A percentile compares a stretch with the other conserved stretches of the same genome.
These are phyloP conservation scores for Premnoplex brunnescens DNA, from an alignment of 2,797 vertebrate species.

Conservation along the genomic window DNA sequence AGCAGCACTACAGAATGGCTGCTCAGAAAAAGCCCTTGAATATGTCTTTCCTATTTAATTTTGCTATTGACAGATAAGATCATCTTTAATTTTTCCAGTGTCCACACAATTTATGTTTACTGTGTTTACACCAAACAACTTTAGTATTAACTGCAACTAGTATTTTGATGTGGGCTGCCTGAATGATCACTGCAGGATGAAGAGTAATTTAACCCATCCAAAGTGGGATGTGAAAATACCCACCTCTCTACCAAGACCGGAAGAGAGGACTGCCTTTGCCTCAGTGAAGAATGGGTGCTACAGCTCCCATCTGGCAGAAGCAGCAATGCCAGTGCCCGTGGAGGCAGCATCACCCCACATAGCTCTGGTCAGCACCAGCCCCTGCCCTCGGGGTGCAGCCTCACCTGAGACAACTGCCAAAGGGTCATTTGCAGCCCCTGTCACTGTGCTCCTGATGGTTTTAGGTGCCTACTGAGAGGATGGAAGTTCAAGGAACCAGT, in stretches of 20 bases:
- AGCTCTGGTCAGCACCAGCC: background rate
- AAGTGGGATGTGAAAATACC: background rate
- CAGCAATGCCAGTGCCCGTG: background rate
- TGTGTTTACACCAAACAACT: background rate
- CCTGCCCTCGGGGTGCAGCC: background rate
- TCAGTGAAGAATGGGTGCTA: fast-evolving
- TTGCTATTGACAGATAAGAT: background rate
- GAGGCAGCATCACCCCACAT: no score
- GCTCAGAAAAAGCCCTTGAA: background rate
- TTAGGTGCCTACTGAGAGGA: background rate
- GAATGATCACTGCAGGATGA: background rate
- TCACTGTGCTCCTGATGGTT: fast-evolving
- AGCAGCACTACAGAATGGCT: background rate
- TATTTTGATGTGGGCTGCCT: background rate
- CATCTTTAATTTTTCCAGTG: background rate
- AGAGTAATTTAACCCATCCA: background rate
- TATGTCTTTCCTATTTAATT: background rate
- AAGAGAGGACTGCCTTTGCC: background rate
- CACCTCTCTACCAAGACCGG: background rate
- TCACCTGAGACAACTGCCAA: background rate
- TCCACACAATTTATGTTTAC: background rate
- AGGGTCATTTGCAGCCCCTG: background rate
- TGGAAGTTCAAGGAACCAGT: background rate
- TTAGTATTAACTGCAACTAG: background rate
- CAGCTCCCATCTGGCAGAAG: background rate